Evolutionary conservation across 2,888 invertebrate species (phyloP).

Genomic region (Drosophila anomelani): DNA sequence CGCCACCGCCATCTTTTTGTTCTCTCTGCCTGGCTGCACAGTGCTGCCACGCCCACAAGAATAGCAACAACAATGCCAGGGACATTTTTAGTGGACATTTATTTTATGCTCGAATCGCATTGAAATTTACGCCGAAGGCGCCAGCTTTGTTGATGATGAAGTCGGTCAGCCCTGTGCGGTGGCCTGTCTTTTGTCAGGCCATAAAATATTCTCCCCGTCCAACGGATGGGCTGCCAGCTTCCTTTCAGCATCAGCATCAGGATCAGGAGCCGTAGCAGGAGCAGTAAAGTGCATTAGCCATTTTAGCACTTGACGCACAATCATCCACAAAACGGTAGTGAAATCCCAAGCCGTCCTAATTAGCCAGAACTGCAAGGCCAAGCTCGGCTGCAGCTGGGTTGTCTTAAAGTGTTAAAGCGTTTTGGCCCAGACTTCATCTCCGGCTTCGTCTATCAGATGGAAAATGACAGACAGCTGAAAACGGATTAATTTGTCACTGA

Average conservation of each 20-base stretch:
- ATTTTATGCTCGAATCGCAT: conserved; percentile 79
- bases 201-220: conserved; percentile 43
- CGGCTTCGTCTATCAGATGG: conserved; percentile 14
- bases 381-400: conserved; percentile 29
- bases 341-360: conserved; percentile 27
- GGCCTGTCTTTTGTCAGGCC: conserved; percentile 35
- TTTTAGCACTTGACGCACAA: conserved; percentile 38
- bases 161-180: conserved; percentile 57
- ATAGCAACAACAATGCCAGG: conserved; percentile 47
- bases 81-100: conserved; percentile 79
- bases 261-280: conserved; percentile 1
- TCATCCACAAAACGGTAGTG: conserved; percentile 22
- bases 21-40: conserved; percentile 53
- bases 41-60: conserved; percentile 60
- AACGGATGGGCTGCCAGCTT: conserved; percentile 26
- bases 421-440: conserved; percentile 9
- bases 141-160: conserved; percentile 67
- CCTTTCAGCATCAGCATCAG: conserved; percentile 20
- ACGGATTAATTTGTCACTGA: conserved; percentile 47
- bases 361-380: conserved; percentile 34
- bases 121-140: conserved; percentile 69
- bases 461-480: conserved; percentile 44
- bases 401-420: conserved; percentile 36
- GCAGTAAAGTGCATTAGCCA: conserved; percentile 46
- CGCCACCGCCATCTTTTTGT: conserved; percentile 37